These are phyloP conservation scores for Leucoptera coffeella DNA, from an alignment of 2,888 invertebrate genomes.

Conservation along the genomic window DNA sequence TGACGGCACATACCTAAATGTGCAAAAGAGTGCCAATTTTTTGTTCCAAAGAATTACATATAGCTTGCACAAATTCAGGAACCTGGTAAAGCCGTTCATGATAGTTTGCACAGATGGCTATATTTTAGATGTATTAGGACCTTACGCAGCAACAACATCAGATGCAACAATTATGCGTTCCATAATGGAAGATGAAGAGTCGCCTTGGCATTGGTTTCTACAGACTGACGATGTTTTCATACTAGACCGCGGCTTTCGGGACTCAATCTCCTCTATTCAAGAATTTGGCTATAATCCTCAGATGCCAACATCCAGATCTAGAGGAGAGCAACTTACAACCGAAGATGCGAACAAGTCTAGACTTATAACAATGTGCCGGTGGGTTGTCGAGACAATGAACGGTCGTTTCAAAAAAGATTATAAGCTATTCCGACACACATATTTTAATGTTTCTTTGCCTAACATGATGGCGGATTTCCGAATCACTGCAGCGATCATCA, in stretches of 20 bases:
- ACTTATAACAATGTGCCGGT: conserved; percentile 5
- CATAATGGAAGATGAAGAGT: conserved; percentile 1
- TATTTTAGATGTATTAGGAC: conserved; percentile 4
- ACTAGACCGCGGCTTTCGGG: too few species aligned
- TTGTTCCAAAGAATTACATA: conserved; percentile 2
- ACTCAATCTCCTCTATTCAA: conserved; percentile 5
- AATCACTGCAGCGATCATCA: conserved; percentile 8
- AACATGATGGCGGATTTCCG: conserved; percentile 6
- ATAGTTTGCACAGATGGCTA: conserved; percentile 5
- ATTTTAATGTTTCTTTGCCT: conserved; percentile 6
- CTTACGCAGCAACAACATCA: conserved; percentile 4
- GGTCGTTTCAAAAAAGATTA: conserved; percentile 5
- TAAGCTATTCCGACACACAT: conserved; percentile 4
- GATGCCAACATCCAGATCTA: conserved; percentile 5
- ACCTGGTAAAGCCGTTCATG: conserved; percentile 5
- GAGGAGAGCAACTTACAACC: conserved; percentile 6
- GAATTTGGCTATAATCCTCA: conserved; percentile 6
- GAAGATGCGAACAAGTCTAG: conserved; percentile 6
- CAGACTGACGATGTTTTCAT: conserved; percentile 7
- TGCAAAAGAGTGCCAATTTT: conserved; percentile 3
- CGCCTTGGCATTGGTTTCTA: not conserved
- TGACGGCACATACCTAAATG: conserved; percentile 5
- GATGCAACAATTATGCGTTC: conserved; percentile 4
- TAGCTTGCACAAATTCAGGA: conserved; percentile 4
- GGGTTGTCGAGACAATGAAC: conserved; percentile 7